Evolutionary conservation across 2,888 invertebrate genomes (phyloP), one percentile per base, ranked within the genome.

Genomic region (Eupsilia transversa): DNA sequence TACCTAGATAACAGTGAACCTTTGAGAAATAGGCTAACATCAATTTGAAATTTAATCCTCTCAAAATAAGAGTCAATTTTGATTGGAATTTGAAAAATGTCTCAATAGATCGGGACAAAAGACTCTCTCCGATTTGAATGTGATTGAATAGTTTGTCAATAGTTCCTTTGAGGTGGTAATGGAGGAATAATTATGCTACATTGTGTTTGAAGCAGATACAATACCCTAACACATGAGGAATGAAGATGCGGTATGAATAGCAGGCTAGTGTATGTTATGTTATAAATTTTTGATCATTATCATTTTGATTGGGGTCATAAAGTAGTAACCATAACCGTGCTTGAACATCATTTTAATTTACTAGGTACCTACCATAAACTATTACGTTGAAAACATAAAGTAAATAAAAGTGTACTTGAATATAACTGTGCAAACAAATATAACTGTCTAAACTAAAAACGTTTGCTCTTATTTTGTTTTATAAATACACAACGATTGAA

Each of bases 91-190:
- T 33, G 43, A 12, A 72, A 73, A 79, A 80, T 75, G 78, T 83
- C 64, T 78, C 67, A 69, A 81, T 91, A 88, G 90, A 91, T 92
- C 90, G 91, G 90, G 81, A 91, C 89, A 91, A 90, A 90, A 86
- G 88, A 92, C 94, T 94, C 94, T 94, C 94, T 93, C 94, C 88
- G 84, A 90, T 91, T 91, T 88, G 82, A 91, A 90, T 91, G 88
- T 87, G 88, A 89, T 93, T 92, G 89, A 87, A 87, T 84, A 87
- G 85, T 87, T 80, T 75, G 83, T 87, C 80, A 79, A 82, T 86
- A 74, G 81, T 67, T 74, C 49, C 81, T 84, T 78, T 74, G 74
- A 76, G 43, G 30, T 27, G 38, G 59, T 80, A 78, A 86, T 80
- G 60, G 57, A 30, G 7, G 72, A 65, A 76, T 79, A 78, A 74